A percentile compares a stretch with the other conserved stretches of the same genome.
Conservation (phyloP, 2,888 invertebrate species). For the Tolmerus cingulatus region DNA sequence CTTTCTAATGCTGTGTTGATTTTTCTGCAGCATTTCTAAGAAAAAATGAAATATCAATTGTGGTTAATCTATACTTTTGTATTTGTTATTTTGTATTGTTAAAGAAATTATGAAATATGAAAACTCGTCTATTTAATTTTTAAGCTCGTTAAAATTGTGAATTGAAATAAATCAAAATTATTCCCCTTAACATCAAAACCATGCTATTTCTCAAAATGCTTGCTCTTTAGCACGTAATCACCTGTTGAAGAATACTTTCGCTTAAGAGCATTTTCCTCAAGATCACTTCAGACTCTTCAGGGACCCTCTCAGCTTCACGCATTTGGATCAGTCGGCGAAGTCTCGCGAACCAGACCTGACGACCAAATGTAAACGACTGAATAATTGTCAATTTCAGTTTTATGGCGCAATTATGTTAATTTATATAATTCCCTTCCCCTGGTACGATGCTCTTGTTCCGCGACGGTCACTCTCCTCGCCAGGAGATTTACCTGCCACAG, state of each 20-base stretch:
- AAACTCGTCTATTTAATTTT: too few relatives aligned
- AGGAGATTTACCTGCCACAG: not conserved
- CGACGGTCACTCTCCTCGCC: not conserved
- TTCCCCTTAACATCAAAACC: not conserved
- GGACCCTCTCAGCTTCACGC: not conserved
- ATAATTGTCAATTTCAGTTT: conserved; percentile 41
- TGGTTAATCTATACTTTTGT: too few relatives aligned
- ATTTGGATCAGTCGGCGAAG: not conserved
- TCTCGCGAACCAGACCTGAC: not conserved
- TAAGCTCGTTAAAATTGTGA: too few relatives aligned
- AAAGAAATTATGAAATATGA: too few relatives aligned
- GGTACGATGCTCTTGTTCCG: conserved; percentile 6
- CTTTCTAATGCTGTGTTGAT: too few relatives aligned
- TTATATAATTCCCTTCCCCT: conserved; percentile 33
- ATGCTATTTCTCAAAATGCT: not conserved
- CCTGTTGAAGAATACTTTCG: not conserved
- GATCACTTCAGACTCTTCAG: not conserved
- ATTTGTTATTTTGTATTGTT: too few relatives aligned
- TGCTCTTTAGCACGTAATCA: not conserved
- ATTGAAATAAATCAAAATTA: not conserved
- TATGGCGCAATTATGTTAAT: conserved; percentile 36
- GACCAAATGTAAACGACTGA: not conserved
- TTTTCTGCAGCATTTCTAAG: too few relatives aligned
- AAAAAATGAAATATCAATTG: too few relatives aligned
- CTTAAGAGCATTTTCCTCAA: not conserved